Conservation (phyloP, 2,888 invertebrate species). For the Mimas tiliae region DNA sequence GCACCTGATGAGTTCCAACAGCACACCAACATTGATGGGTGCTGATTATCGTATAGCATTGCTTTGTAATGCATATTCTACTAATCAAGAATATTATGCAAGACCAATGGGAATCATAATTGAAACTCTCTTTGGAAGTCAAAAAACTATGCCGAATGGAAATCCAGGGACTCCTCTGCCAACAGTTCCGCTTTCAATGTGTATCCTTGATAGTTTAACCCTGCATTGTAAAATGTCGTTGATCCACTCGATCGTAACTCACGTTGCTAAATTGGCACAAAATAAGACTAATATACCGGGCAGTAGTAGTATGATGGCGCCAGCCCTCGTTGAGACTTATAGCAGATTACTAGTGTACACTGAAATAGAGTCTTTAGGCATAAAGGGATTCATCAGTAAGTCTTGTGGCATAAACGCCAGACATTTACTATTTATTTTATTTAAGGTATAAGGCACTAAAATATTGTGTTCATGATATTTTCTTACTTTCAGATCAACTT, state of each 20-base stretch:
- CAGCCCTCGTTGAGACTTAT: slow-evolving; percentile 97
- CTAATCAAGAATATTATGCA: slow-evolving; percentile 95
- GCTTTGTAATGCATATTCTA: slow-evolving; percentile 97
- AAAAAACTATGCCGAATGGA: slow-evolving; percentile 83
- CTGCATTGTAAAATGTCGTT: slow-evolving; percentile 98
- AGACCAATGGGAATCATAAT: slow-evolving; percentile 96
- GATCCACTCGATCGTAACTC: slow-evolving; percentile 92
- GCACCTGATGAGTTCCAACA: slow-evolving; percentile 91
- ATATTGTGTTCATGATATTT: not conserved
- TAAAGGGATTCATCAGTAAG: slow-evolving; percentile 97
- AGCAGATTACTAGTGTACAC: slow-evolving; percentile 96
- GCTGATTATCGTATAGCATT: slow-evolving; percentile 96
- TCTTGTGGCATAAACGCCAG: slow-evolving; percentile 36
- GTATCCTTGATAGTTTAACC: slow-evolving; percentile 95
- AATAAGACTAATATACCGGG: slow-evolving; percentile 92
- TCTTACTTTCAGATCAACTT: slow-evolving; percentile 87
- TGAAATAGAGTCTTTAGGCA: slow-evolving; percentile 98
- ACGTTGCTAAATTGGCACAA: slow-evolving; percentile 95
- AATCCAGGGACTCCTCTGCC: slow-evolving; percentile 86
- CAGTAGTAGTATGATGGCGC: slow-evolving; percentile 87
- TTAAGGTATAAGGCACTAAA: not conserved
- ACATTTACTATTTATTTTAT: not conserved
- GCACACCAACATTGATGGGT: slow-evolving; percentile 89
- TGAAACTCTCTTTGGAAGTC: slow-evolving; percentile 91
- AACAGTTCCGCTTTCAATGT: slow-evolving; percentile 95